A percentile compares a stretch with the other conserved stretches of the same genome.
These are phyloP conservation scores for Trigoniulus corallinus DNA, from an alignment of 1,140 invertebrate species.

Conservation along the genomic window DNA sequence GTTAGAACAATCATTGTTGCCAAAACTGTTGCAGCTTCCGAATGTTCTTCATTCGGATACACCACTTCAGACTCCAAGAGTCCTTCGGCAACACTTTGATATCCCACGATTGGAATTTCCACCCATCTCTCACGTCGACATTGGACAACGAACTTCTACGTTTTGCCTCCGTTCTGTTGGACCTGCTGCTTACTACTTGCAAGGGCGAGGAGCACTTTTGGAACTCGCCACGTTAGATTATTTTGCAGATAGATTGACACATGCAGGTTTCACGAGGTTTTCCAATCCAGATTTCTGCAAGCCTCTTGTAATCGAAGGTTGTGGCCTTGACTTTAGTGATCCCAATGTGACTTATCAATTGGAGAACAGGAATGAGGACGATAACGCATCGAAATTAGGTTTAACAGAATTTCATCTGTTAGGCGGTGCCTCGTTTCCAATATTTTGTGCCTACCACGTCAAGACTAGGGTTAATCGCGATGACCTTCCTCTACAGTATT, in stretches of 20 bases:
- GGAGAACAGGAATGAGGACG: slow-evolving; percentile 25
- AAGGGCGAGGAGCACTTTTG: slow-evolving; percentile 40
- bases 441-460: slow-evolving; percentile 44
- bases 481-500: slow-evolving; percentile 40
- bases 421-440: slow-evolving; percentile 39
- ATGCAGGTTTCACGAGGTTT: slow-evolving; percentile 33
- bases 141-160: slow-evolving; percentile 24
- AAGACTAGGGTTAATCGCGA: slow-evolving; percentile 36
- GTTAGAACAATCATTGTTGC: slow-evolving; percentile 16
- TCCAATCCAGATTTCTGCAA: slow-evolving; percentile 46
- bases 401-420: too few relatives aligned
- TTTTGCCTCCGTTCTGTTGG: slow-evolving; percentile 34
- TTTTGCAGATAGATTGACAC: slow-evolving; percentile 29
- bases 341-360: slow-evolving; percentile 35
- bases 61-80: slow-evolving; percentile 21
- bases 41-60: slow-evolving; percentile 43
- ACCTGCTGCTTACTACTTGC: slow-evolving; percentile 40
- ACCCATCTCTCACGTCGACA: slow-evolving; percentile 34
- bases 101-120: slow-evolving; percentile 17
- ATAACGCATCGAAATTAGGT: slow-evolving; percentile 28
- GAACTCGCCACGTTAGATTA: slow-evolving; percentile 40
- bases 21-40: slow-evolving; percentile 37
- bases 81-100: slow-evolving; percentile 25
- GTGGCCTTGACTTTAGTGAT: slow-evolving; percentile 36
- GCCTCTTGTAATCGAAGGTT: slow-evolving; percentile 47